phyloP scores from a whole-genome alignment of 1,140 invertebrate genomes.

The Apis florea region DNA sequence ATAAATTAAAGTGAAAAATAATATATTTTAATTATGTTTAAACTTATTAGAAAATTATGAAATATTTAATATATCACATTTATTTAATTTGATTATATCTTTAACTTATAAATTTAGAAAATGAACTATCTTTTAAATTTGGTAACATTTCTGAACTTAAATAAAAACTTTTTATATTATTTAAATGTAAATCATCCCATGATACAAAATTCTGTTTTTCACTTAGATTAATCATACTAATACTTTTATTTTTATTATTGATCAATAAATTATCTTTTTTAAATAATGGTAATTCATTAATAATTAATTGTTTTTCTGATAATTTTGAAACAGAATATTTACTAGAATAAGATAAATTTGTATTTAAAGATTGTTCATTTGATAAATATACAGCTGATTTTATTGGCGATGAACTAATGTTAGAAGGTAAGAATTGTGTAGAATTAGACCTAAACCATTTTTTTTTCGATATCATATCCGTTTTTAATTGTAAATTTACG shows the following conservation, averaged over 20 bases:
- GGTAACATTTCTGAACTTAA: conserved; percentile 71
- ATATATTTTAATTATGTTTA: conserved; percentile 6
- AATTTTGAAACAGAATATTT: conserved; percentile 26
- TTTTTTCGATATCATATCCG: not conserved
- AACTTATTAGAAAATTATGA: not conserved
- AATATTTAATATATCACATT: conserved; percentile 31
- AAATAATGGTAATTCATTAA: conserved; percentile 74
- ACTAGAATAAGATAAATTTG: conserved; percentile 27
- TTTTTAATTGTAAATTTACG: not conserved
- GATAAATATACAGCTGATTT: conserved; percentile 42
- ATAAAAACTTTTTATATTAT: conserved; percentile 70
- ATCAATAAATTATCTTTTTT: conserved; percentile 44
- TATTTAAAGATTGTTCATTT: conserved; percentile 49
- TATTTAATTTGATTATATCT: conserved; percentile 32
- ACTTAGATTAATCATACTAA: conserved; percentile 73
- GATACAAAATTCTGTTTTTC: conserved; percentile 69
- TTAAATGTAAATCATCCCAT: conserved; percentile 65
- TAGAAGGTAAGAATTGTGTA: conserved; percentile 37
- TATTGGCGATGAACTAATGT: conserved; percentile 64
- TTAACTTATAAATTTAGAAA: conserved; percentile 52
- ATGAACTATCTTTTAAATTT: conserved; percentile 68
- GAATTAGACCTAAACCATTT: conserved; percentile 31
- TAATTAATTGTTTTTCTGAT: conserved; percentile 48
- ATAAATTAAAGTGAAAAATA: not conserved
- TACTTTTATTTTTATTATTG: conserved; percentile 68